These are phyloP conservation scores for Andinoacara biseriatus DNA, from an alignment of 2,113 vertebrate genomes.

Conservation along the genomic window DNA sequence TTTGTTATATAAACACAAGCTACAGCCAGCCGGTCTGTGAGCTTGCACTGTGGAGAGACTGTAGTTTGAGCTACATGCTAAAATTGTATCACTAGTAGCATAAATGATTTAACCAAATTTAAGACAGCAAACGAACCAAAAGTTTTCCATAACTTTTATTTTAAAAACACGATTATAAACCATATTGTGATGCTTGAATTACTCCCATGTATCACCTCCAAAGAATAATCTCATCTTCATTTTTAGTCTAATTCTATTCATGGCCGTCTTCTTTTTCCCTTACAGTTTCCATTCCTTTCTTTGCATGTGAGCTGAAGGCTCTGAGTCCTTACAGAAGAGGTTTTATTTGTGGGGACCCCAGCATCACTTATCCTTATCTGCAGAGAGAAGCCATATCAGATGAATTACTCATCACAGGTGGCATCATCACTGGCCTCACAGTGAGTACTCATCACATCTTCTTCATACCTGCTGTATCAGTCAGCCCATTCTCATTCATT, in stretches of 20 bases:
- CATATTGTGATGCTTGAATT: too few species aligned
- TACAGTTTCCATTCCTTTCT: conserved; percentile 81
- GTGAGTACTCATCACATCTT: conserved; percentile 60
- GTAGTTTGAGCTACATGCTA: too few species aligned
- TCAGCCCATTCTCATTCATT: background rate
- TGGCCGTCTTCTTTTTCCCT: background rate
- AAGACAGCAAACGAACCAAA: too few species aligned
- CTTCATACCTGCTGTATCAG: background rate
- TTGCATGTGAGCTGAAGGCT: conserved; percentile 79
- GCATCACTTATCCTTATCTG: conserved; percentile 78
- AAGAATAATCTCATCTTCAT: background rate
- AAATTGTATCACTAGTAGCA: too few species aligned
- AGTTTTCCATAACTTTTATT: too few species aligned
- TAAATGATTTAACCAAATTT: too few species aligned
- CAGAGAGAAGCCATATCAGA: conserved; percentile 73
- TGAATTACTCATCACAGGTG: conserved; percentile 75
- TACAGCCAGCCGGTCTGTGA: too few species aligned
- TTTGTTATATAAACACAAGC: too few species aligned
- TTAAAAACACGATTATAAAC: too few species aligned
- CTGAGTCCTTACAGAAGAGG: conserved; percentile 78
- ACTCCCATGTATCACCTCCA: background rate
- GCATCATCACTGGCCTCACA: conserved; percentile 76
- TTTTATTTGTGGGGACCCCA: conserved; percentile 80
- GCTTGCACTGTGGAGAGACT: too few species aligned
- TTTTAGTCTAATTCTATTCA: background rate